These are phyloP conservation scores for Bubalus kerabau DNA, from an alignment of 2,113 vertebrate species.

Conservation along the genomic window DNA sequence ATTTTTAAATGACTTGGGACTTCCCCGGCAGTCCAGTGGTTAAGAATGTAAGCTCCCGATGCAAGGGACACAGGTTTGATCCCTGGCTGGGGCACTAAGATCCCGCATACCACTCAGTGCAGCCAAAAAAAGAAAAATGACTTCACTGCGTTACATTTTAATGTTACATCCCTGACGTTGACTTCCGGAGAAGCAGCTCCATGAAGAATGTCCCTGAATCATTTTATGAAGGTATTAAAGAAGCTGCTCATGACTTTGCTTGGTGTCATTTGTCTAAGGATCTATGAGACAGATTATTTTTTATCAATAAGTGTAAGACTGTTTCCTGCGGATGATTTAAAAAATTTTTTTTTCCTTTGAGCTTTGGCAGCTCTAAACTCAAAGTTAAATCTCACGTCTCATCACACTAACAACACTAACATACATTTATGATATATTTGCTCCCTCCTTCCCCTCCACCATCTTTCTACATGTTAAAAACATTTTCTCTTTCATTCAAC, in stretches of 20 bases:
- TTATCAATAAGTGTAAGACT: not conserved
- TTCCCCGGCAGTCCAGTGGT: not conserved
- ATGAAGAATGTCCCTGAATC: not conserved
- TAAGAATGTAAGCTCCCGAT: not conserved
- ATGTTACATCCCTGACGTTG: not conserved
- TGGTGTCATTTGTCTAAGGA: not conserved
- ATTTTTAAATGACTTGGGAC: not conserved
- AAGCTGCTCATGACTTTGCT: not conserved
- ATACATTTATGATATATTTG: not conserved
- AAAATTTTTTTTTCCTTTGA: not conserved
- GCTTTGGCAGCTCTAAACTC: not conserved
- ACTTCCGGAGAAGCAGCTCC: not conserved
- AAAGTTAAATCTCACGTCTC: not conserved
- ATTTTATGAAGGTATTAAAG: not conserved
- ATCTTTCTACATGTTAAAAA: not conserved
- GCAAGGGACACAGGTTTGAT: not conserved
- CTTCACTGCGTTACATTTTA: not conserved
- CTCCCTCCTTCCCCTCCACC: not conserved
- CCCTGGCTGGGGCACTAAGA: not conserved
- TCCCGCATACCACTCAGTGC: not conserved
- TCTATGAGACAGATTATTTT: not conserved
- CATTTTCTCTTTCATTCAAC: not conserved
- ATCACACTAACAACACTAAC: not conserved
- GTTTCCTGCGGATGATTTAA: not conserved
- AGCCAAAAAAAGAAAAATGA: not conserved